A percentile compares a stretch with the other conserved stretches of the same genome.
Conservation (phyloP, 2,797 vertebrate species). For the Pyrocephalus nanus region DNA sequence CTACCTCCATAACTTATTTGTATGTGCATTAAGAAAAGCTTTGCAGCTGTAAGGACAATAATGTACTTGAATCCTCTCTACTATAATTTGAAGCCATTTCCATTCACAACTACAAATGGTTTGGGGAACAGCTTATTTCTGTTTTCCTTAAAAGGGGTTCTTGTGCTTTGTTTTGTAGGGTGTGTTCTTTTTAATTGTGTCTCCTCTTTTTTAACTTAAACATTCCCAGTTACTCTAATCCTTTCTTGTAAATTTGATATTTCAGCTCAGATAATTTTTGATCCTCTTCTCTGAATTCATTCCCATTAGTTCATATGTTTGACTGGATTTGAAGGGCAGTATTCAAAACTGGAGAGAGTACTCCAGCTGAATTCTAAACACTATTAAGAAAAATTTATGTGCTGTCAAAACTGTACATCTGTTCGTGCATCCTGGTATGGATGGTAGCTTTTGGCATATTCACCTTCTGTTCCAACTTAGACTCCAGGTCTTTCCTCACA, state of each 20-base stretch:
- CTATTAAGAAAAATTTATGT: background rate
- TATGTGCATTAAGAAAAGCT: background rate
- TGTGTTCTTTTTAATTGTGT: background rate
- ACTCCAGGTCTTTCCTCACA: background rate
- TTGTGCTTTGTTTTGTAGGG: background rate
- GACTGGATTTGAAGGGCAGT: background rate
- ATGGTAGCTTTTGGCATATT: background rate
- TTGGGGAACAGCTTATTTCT: background rate
- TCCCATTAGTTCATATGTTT: background rate
- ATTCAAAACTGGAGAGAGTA: background rate
- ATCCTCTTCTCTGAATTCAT: background rate
- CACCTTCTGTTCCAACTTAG: background rate
- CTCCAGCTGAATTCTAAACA: background rate
- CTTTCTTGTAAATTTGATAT: background rate
- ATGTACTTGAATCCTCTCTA: background rate
- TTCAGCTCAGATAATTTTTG: background rate
- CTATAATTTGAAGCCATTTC: background rate
- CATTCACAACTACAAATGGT: background rate
- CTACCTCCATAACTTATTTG: background rate
- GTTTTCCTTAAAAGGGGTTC: background rate
- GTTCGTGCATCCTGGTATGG: background rate
- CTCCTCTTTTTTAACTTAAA: background rate
- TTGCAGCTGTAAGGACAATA: background rate
- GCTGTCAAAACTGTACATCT: background rate
- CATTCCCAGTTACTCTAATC: background rate